A percentile compares a stretch with the other conserved stretches of the same genome.
These are phyloP conservation scores for Trogon melanurus DNA, from an alignment of 2,113 vertebrate species.

Conservation along the genomic window DNA sequence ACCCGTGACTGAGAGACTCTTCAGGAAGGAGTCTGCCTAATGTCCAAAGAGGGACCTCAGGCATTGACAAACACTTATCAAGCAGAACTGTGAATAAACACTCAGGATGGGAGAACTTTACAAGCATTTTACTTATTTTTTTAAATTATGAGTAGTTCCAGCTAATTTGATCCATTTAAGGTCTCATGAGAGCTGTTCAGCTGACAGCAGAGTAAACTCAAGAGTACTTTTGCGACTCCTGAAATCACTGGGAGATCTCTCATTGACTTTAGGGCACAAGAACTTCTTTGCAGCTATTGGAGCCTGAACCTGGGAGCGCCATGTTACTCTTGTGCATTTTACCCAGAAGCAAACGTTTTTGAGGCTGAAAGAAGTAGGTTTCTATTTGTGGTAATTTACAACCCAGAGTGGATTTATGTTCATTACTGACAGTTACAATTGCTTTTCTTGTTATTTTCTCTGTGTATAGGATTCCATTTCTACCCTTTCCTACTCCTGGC, in stretches of 20 bases:
- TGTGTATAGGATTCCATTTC: neutral
- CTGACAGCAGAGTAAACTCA: neutral
- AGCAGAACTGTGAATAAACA: neutral
- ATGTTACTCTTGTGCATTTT: neutral
- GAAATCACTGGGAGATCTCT: neutral
- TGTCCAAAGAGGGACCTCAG: neutral
- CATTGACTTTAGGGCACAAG: neutral
- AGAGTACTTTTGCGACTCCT: neutral
- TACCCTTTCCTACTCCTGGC: neutral
- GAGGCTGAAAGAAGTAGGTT: neutral
- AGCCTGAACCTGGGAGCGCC: neutral
- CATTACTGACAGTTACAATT: slow-evolving; percentile 14
- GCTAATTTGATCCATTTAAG: neutral
- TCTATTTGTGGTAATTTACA: neutral
- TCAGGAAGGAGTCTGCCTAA: neutral
- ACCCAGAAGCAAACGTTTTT: neutral
- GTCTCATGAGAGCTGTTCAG: neutral
- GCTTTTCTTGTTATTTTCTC: slow-evolving; percentile 19
- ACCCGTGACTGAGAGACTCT: neutral
- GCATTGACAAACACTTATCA: neutral
- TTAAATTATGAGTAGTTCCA: neutral
- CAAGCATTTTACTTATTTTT: neutral
- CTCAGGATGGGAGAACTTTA: neutral
- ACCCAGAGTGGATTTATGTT: neutral
- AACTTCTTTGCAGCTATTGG: neutral